These are phyloP conservation scores for Zootoca vivipara DNA, from an alignment of 2,113 vertebrate species.

Conservation along the genomic window DNA sequence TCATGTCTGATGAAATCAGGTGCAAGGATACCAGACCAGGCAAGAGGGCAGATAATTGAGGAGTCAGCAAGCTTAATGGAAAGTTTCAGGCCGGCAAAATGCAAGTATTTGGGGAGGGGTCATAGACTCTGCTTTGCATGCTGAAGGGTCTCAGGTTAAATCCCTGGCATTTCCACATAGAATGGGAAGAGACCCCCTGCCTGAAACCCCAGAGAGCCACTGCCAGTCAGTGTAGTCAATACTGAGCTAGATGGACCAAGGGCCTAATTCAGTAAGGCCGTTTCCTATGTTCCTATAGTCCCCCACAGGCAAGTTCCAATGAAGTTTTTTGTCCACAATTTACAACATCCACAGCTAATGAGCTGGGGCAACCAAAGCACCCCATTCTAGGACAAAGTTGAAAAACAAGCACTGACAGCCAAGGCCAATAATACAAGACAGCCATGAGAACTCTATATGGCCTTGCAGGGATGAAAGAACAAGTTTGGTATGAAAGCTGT, in stretches of 20 bases:
- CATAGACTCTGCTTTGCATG: not conserved
- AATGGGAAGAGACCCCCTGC: no score
- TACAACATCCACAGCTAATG: not conserved
- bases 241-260: no score
- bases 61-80: not conserved
- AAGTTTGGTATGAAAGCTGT: not conserved
- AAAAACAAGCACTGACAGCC: not conserved
- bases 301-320: not conserved
- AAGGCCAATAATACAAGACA: not conserved
- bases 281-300: no score
- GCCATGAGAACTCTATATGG: not conserved
- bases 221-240: no score
- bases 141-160: not conserved
- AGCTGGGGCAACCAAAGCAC: not conserved
- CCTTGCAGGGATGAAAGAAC: not conserved
- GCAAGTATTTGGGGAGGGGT: not conserved
- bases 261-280: no score
- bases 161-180: no score
- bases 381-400: not conserved
- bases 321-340: not conserved
- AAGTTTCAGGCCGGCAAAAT: not conserved
- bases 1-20: not conserved
- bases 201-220: no score
- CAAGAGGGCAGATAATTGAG: not conserved
- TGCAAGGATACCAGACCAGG: not conserved